Evolutionary conservation across 2,888 invertebrate genomes (phyloP), one percentile per base, ranked within the genome.

Genomic region (Lypha dubia): DNA sequence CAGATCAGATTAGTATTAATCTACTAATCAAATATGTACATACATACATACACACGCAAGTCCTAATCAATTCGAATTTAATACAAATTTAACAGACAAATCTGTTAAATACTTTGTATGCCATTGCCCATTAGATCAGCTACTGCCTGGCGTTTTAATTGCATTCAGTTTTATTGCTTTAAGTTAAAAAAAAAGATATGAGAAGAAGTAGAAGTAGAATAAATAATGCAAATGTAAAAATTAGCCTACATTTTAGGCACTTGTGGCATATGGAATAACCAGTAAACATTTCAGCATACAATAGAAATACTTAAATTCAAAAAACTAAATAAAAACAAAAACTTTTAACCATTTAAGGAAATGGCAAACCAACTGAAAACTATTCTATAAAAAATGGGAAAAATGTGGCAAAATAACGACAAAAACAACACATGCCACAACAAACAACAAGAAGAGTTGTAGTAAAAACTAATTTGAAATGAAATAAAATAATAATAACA

Each of bases 201-300:
- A n/a, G n/a, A n/a, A n/a, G n/a, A n/a, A n/a, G n/a, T n/a, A n/a
- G 53, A 15, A 20, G 17, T 20, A 63, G 51, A 15, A 15, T 17
- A 70, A 22, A 7, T 62, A 75, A 82, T 11, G 44, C 17, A 53
- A 68, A 20, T 28, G 44, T 46, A 60, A 76, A 9, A 73, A 80
- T 80, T 84, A 84, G 76, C 84, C 79, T 80, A 84, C 76, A 76
- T 84, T 79, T 80, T 32, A 32, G 49, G 13, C 58, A 76, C 35
- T 76, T 84, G 76, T 84, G 84, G 71, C 84, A 73, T 38, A 24
- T 63, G 24, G 35, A 77, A 46, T 44, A 58, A 77, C 46, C 62
- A 74, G 28, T 46, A 56, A 62, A 62, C 32, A 56, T 35, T 49
- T 44, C 32, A 53, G 75, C 68, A 68, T 60, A 76, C 44, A 73